These are phyloP conservation scores for Dipodomys spectabilis DNA, from an alignment of 2,113 vertebrate species.

Conservation along the genomic window DNA sequence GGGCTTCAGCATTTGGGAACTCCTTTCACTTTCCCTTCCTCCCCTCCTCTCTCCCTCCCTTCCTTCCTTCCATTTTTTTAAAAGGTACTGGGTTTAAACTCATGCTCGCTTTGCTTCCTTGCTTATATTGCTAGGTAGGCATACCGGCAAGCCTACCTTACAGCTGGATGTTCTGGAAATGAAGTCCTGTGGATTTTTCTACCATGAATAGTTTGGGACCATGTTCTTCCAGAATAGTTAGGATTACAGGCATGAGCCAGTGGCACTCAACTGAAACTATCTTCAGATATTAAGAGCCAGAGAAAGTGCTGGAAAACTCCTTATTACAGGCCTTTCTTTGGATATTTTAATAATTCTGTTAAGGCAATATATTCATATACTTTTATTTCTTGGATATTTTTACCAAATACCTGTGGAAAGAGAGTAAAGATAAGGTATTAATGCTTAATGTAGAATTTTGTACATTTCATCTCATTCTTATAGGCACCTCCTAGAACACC, in stretches of 20 bases:
- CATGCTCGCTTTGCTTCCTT: no score
- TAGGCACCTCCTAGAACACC: not conserved
- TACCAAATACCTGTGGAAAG: not conserved
- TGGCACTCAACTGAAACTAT: no score
- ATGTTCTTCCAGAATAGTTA: no score
- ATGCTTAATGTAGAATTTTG: not conserved
- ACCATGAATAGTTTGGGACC: no score
- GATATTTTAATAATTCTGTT: not conserved
- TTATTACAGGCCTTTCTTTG: not conserved
- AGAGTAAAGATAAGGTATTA: not conserved
- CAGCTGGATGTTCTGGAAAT: no score
- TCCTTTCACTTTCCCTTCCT: not conserved
- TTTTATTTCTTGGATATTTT: slow-evolving; percentile 22
- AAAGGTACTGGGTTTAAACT: no score
- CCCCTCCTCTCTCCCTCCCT: no score
- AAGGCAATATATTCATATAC: not conserved
- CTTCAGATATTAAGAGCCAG: not conserved
- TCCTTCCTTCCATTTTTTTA: no score
- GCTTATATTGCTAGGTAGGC: no score
- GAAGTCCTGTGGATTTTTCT: not conserved
- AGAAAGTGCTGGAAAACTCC: not conserved
- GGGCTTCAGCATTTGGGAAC: not conserved
- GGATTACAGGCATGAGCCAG: no score
- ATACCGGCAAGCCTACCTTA: no score
- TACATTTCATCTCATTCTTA: not conserved